Percentiles rank a stretch among this genome's conserved stretches.
phyloP scores from a whole-genome alignment of 2,888 invertebrate species.

The Seladonia tumulorum region DNA sequence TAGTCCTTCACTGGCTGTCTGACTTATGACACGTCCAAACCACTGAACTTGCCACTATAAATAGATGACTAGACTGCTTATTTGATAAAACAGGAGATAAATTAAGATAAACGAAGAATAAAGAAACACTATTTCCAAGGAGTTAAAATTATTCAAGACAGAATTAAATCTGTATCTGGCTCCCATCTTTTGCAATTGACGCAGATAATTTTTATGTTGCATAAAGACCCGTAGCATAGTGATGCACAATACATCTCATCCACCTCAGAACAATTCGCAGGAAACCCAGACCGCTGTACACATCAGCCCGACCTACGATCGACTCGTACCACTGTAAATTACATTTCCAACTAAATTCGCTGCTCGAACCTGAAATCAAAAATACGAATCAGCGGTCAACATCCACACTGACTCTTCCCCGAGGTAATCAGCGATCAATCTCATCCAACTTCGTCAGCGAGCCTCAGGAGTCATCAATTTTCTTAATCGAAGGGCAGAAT shows the following conservation, averaged over 20 bases:
- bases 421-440: background rate
- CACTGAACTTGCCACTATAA: no score
- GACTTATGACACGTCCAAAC: no score
- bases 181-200: no score
- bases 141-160: no score
- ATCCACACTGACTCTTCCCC: background rate
- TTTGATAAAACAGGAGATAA: no score
- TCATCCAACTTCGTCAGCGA: background rate
- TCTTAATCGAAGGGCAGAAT: background rate
- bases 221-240: background rate
- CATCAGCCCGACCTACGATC: background rate
- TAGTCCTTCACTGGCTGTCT: no score
- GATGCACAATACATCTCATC: no score
- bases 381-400: background rate
- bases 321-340: background rate
- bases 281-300: background rate
- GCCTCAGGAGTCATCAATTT: background rate
- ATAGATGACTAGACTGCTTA: no score
- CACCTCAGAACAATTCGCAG: no score
- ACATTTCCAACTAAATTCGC: background rate
- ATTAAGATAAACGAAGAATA: no score
- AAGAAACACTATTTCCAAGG: no score
- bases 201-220: background rate
- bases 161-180: no score
- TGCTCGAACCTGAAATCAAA: background rate